A percentile compares a stretch with the other conserved stretches of the same genome.
Evolutionary conservation across 1,140 invertebrate genomes (phyloP).

Genomic region (Calliphora vicina): DNA sequence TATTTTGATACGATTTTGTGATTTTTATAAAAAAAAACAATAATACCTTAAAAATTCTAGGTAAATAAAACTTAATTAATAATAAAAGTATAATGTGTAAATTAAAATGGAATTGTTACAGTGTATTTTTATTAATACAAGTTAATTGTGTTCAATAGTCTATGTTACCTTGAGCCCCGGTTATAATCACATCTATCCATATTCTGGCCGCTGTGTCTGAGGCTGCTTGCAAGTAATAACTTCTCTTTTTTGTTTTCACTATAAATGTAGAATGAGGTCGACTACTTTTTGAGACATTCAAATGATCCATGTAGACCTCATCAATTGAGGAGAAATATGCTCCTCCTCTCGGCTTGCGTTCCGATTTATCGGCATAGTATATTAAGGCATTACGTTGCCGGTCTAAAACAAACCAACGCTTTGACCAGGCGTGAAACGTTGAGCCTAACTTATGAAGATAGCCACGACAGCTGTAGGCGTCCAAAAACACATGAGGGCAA

Average conservation of each 20-base stretch:
- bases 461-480: conserved; percentile 63
- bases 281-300: conserved; percentile 90
- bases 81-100: neutral
- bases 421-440: conserved; percentile 93
- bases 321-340: conserved; percentile 97
- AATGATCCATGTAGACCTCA: conserved; percentile 96
- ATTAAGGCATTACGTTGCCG: conserved; percentile 84
- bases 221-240: conserved; percentile 92
- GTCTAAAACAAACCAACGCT: conserved; percentile 97
- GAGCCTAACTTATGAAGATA: conserved; percentile 93
- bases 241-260: conserved; percentile 89
- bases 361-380: conserved; percentile 90
- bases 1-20: neutral
- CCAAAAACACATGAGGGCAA: conserved; percentile 87
- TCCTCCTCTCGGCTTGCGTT: conserved; percentile 86
- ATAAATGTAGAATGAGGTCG: conserved; percentile 92
- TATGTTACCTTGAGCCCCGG: conserved; percentile 62
- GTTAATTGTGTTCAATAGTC: conserved; percentile 49
- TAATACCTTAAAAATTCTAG: neutral
- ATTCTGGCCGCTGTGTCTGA: conserved; percentile 95
- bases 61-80: neutral
- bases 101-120: conserved; percentile 1
- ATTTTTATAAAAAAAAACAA: neutral
- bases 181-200: conserved; percentile 89
- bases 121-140: neutral